Evolutionary conservation across 1,140 invertebrate species (phyloP).

Genomic region (Lethrus apterus): DNA sequence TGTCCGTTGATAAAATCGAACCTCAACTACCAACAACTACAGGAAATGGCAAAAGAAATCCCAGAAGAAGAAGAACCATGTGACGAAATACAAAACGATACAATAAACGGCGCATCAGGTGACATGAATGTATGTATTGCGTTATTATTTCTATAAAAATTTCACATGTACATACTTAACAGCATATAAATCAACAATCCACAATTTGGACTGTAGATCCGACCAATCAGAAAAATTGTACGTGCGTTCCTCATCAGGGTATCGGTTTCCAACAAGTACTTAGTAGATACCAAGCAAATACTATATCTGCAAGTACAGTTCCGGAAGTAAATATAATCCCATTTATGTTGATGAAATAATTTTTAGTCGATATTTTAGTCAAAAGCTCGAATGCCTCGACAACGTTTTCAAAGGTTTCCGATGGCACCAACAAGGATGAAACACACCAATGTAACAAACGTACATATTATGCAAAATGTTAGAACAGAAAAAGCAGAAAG

Average conservation of each 20-base stretch:
- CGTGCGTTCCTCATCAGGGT: constrained; percentile 26
- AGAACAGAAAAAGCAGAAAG: too few species aligned
- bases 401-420: background rate
- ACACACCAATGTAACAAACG: background rate
- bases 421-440: background rate
- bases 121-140: constrained; percentile 27
- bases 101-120: constrained; percentile 28
- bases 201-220: constrained; percentile 31
- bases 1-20: constrained; percentile 31
- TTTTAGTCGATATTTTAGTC: background rate
- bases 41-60: constrained; percentile 35
- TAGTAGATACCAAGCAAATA: constrained; percentile 24
- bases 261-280: constrained; percentile 29
- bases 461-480: background rate
- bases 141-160: too few species aligned
- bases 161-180: background rate
- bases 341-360: background rate
- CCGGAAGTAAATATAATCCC: constrained; percentile 3
- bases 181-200: constrained; percentile 17
- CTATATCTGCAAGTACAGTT: constrained; percentile 7
- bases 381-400: background rate
- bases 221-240: constrained; percentile 26
- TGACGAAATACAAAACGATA: constrained; percentile 4
- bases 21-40: constrained; percentile 33
- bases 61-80: constrained; percentile 28